phyloP scores from a whole-genome alignment of 1,140 invertebrate genomes.

The Zaprionus tsacasi region DNA sequence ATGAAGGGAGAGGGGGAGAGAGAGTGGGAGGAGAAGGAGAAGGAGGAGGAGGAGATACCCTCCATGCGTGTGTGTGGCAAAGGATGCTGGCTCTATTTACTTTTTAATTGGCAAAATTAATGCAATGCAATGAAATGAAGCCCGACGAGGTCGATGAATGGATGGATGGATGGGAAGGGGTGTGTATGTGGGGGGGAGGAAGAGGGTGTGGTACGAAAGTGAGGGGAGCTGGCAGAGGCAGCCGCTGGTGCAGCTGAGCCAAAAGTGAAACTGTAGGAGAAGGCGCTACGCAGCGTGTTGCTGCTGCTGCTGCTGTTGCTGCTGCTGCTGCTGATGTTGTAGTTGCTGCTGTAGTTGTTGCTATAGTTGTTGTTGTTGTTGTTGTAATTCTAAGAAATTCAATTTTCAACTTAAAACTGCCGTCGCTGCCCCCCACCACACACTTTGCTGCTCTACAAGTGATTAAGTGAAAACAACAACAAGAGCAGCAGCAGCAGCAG shows the following conservation, averaged over 20 bases:
- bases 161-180: neutral
- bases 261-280: slow-evolving; percentile 30
- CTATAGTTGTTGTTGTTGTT: slow-evolving; percentile 20
- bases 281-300: slow-evolving; percentile 30
- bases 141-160: slow-evolving; percentile 42
- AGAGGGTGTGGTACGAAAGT: neutral
- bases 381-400: slow-evolving; percentile 79
- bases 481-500: slow-evolving; percentile 41
- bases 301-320: slow-evolving; percentile 23
- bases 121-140: slow-evolving; percentile 82
- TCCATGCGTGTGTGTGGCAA: slow-evolving; percentile 30
- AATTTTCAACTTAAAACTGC: slow-evolving; percentile 78
- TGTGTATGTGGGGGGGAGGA: neutral
- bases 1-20: neutral
- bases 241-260: slow-evolving; percentile 1
- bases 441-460: slow-evolving; percentile 61
- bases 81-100: slow-evolving; percentile 81
- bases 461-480: slow-evolving; percentile 74
- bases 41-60: neutral
- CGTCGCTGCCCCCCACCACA: slow-evolving; percentile 22
- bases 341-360: slow-evolving; percentile 48
- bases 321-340: slow-evolving; percentile 21
- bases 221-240: neutral
- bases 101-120: slow-evolving; percentile 83
- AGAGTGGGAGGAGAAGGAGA: neutral